These are phyloP conservation scores for Fopius arisanus DNA, from an alignment of 1,140 invertebrate genomes.

Conservation along the genomic window DNA sequence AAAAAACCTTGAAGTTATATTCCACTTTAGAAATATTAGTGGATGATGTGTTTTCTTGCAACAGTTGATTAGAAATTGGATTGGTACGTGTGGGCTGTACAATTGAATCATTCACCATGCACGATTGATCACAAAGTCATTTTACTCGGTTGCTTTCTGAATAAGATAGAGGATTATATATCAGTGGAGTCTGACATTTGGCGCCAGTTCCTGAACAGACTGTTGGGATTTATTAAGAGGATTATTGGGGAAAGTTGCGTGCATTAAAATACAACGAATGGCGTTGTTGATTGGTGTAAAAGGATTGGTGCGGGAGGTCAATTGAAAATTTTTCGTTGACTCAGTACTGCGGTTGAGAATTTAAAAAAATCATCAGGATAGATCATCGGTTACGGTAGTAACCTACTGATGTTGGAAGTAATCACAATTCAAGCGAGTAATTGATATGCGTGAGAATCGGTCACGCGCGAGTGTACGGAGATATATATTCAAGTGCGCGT, in stretches of 20 bases:
- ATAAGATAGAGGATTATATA: neutral
- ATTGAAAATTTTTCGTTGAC: neutral
- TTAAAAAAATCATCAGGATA: neutral
- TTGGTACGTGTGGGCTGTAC: neutral
- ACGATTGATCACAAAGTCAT: neutral
- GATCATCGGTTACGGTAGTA: neutral
- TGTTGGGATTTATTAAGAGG: neutral
- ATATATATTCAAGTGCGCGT: neutral
- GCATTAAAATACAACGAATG: conserved; percentile 4
- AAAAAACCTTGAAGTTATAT: neutral
- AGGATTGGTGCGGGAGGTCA: neutral
- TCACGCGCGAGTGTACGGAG: conserved; percentile 24
- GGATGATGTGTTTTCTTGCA: neutral
- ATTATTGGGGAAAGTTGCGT: conserved; percentile 20
- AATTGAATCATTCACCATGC: neutral
- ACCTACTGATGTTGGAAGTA: neutral
- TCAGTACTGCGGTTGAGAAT: neutral
- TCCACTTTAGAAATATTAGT: neutral
- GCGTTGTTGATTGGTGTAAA: neutral
- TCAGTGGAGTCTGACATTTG: neutral
- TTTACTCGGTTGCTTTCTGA: neutral
- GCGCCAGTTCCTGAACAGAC: neutral
- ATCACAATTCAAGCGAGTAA: conserved; percentile 8
- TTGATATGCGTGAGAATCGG: conserved; percentile 38
- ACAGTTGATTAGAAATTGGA: neutral